phyloP scores from a whole-genome alignment of 2,797 vertebrate genomes.

The Propithecus deckenii region DNA sequence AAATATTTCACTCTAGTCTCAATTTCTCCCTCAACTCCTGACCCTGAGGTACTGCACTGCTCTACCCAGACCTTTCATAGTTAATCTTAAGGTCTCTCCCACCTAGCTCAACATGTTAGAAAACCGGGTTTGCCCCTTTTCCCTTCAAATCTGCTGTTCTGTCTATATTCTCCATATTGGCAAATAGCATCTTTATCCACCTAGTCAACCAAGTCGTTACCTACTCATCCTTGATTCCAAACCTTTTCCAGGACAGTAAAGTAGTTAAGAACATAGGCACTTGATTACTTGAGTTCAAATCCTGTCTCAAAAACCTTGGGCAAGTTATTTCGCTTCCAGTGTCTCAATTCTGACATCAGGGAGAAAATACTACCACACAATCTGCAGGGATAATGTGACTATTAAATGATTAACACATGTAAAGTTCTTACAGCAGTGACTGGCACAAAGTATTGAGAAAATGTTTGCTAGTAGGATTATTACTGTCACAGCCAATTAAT shows the following conservation, averaged over 20 bases:
- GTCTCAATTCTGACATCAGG: background rate
- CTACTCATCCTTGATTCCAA: background rate
- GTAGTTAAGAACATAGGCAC: background rate
- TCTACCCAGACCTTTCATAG: background rate
- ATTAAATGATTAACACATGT: conserved; percentile 6
- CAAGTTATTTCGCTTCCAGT: background rate
- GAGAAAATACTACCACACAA: background rate
- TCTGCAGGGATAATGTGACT: background rate
- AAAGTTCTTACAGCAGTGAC: background rate
- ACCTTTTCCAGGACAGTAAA: background rate
- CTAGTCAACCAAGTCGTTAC: background rate
- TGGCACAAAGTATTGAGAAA: background rate
- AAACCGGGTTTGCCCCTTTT: background rate
- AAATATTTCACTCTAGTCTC: background rate
- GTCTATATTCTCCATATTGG: background rate
- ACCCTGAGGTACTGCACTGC: background rate
- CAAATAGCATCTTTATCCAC: background rate
- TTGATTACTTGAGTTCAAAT: background rate
- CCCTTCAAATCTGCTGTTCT: background rate
- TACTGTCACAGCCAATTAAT: background rate
- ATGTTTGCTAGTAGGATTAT: background rate
- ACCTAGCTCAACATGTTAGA: background rate
- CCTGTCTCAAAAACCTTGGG: background rate
- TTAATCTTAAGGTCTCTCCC: background rate
- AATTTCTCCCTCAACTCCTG: background rate